phyloP scores from a whole-genome alignment of 2,888 invertebrate genomes.

The Oscheius sp. region DNA sequence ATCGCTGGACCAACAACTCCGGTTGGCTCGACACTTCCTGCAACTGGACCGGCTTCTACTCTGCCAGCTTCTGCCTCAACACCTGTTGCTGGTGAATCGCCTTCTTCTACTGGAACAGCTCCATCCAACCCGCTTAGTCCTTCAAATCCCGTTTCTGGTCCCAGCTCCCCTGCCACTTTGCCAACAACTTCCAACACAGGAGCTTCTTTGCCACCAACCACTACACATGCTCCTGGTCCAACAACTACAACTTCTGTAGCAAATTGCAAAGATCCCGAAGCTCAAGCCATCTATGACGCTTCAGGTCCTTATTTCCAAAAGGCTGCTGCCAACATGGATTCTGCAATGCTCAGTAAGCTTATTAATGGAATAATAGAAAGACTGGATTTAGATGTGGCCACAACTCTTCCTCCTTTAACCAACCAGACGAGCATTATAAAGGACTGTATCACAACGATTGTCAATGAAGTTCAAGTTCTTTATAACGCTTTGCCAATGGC shows the following conservation, averaged over 20 bases:
- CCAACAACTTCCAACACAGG: too few species aligned
- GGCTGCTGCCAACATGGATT: background rate
- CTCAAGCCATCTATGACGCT: background rate
- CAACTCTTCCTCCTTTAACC: background rate
- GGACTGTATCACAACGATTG: background rate
- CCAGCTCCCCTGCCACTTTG: background rate
- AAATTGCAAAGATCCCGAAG: slow-evolving; percentile 4
- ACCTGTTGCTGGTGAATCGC: background rate
- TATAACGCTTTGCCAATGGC: background rate
- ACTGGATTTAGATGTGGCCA: slow-evolving; percentile 2
- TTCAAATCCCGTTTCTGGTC: background rate
- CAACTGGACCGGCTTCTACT: background rate
- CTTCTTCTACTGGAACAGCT: background rate
- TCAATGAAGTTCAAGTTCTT: background rate
- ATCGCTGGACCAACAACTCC: background rate
- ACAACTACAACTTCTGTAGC: background rate
- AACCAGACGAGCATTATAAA: background rate
- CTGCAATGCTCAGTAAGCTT: background rate
- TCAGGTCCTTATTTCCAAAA: background rate
- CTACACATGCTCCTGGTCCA: background rate
- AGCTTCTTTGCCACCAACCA: background rate
- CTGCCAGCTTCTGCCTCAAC: background rate
- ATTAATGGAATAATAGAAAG: background rate
- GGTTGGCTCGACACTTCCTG: background rate
- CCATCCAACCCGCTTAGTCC: background rate